phyloP scores from a whole-genome alignment of 2,113 vertebrate genomes.

The Fregetta grallaria region DNA sequence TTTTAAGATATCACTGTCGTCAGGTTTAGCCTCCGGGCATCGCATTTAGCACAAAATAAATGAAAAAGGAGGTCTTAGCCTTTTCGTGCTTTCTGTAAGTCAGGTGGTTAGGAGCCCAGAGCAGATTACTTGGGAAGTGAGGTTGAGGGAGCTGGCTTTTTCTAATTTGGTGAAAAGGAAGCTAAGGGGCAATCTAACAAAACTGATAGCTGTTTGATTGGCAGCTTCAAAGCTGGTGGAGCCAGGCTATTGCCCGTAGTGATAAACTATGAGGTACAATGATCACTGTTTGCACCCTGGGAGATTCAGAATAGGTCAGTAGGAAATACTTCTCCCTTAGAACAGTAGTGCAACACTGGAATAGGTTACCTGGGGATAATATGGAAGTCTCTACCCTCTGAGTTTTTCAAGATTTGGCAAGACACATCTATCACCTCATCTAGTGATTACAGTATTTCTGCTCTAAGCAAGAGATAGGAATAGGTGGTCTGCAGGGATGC shows the following conservation, averaged over 20 bases:
- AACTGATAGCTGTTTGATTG: background rate
- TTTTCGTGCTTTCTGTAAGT: background rate
- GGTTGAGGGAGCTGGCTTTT: background rate
- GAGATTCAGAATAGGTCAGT: background rate
- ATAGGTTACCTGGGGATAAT: background rate
- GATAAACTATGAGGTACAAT: background rate
- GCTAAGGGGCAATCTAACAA: background rate
- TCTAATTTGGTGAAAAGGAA: background rate
- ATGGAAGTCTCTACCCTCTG: background rate
- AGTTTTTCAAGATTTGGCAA: background rate
- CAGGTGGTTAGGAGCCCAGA: background rate
- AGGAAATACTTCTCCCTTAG: background rate
- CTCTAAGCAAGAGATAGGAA: background rate
- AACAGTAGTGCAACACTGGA: background rate
- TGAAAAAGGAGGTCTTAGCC: background rate
- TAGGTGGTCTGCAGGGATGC: background rate
- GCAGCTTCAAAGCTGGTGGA: background rate
- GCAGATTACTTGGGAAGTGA: background rate
- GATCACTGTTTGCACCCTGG: background rate
- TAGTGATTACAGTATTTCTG: background rate
- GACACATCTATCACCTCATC: background rate
- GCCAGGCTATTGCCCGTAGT: rapidly evolving
- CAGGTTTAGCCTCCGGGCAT: background rate
- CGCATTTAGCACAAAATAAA: background rate
- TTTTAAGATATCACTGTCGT: background rate